phyloP scores from a whole-genome alignment of 2,113 vertebrate genomes.

The Pygoscelis antarcticus region DNA sequence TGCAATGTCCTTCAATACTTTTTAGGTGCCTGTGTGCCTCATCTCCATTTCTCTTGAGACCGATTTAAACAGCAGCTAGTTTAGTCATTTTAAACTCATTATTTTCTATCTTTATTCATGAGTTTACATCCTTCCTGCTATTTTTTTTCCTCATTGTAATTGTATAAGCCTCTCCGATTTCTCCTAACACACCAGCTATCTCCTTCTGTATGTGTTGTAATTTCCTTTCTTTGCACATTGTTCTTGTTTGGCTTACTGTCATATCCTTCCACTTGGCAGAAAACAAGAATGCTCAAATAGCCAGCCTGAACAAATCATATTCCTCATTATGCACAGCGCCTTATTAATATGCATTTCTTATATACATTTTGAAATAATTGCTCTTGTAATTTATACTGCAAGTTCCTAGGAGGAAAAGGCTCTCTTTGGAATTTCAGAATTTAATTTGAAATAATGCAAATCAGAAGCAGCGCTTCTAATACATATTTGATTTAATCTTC shows the following conservation, averaged over 20 bases:
- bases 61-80: background rate
- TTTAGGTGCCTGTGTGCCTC: background rate
- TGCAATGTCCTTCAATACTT: background rate
- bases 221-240: background rate
- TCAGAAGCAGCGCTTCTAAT: background rate
- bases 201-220: background rate
- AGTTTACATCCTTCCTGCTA: slow-evolving; percentile 13
- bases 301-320: background rate
- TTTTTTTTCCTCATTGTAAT: slow-evolving; percentile 3
- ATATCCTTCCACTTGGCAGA: background rate
- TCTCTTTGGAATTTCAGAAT: background rate
- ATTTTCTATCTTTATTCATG: slow-evolving; percentile 16
- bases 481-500: background rate
- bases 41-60: background rate
- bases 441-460: background rate
- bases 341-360: background rate
- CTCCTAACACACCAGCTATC: background rate
- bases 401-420: background rate
- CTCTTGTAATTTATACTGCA: background rate
- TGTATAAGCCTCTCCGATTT: background rate
- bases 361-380: background rate
- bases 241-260: background rate
- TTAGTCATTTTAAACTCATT: background rate
- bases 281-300: slow-evolving; percentile 6
- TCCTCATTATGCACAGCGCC: background rate